Percentiles rank a stretch among this genome's conserved stretches.
phyloP scores from a whole-genome alignment of 2,888 invertebrate genomes.

The Rotaria macrura region DNA sequence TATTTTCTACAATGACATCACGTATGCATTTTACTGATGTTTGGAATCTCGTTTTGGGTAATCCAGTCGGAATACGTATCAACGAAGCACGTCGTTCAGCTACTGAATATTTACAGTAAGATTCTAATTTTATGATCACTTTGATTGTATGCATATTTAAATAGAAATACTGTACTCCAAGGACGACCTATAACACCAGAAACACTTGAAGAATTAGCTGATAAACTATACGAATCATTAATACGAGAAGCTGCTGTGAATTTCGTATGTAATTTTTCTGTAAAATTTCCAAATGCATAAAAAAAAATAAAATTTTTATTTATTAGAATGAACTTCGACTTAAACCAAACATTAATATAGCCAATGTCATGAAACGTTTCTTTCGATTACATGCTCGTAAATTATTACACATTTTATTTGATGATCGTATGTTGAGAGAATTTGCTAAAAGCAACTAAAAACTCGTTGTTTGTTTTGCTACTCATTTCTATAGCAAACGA shows the following conservation, averaged over 20 bases:
- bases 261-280: neutral
- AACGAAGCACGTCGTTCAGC: conserved; percentile 9
- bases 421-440: neutral
- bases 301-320: neutral
- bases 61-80: conserved; percentile 2
- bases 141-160: neutral
- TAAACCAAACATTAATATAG: neutral
- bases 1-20: conserved; percentile 14
- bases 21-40: conserved; percentile 1
- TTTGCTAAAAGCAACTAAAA: neutral
- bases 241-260: neutral
- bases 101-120: conserved; percentile 5
- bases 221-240: neutral
- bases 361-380: neutral
- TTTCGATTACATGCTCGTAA: neutral
- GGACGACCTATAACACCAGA: conserved; percentile 9
- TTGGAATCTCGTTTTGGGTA: conserved; percentile 16
- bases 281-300: too few relatives aligned
- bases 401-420: neutral
- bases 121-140: neutral
- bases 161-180: neutral
- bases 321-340: neutral
- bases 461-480: neutral
- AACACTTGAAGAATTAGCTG: neutral
- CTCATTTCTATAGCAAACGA: neutral